phyloP scores from a whole-genome alignment of 2,888 invertebrate species.

The Chirona hameri region DNA sequence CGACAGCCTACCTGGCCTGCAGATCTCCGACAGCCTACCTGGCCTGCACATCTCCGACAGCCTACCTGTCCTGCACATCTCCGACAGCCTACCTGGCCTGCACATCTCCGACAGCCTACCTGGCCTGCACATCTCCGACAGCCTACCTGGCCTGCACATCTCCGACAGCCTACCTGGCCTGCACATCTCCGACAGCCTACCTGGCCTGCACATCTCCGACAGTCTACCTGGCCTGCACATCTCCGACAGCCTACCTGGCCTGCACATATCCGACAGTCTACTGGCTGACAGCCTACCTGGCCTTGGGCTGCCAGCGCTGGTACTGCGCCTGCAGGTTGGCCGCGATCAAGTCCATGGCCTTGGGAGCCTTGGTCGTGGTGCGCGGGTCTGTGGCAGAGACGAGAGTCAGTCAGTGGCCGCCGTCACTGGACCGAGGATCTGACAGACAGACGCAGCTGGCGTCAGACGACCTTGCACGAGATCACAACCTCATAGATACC shows the following conservation, averaged over 20 bases:
- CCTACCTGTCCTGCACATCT: constrained; percentile 66
- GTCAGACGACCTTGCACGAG: too few relatives aligned
- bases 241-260: constrained; percentile 55
- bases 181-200: neutral
- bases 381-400: constrained; percentile 4
- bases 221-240: constrained; percentile 64
- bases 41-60: constrained; percentile 68
- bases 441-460: too few relatives aligned
- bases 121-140: constrained; percentile 68
- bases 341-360: constrained; percentile 90
- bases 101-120: neutral
- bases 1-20: constrained; percentile 59
- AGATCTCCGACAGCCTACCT: constrained; percentile 43
- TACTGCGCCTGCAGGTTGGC: constrained; percentile 90
- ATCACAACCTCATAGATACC: too few relatives aligned
- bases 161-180: constrained; percentile 59
- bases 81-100: constrained; percentile 59
- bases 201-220: constrained; percentile 68
- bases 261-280: too few relatives aligned
- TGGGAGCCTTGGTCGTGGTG: constrained; percentile 79
- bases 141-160: constrained; percentile 66
- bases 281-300: constrained; percentile 51
- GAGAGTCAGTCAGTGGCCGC: neutral
- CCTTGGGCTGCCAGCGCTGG: constrained; percentile 97
- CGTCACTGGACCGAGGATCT: too few relatives aligned